Evolutionary conservation across 2,113 vertebrate species (phyloP), one percentile per base, ranked within the genome.

Genomic region (Sminthopsis crassicaudata): DNA sequence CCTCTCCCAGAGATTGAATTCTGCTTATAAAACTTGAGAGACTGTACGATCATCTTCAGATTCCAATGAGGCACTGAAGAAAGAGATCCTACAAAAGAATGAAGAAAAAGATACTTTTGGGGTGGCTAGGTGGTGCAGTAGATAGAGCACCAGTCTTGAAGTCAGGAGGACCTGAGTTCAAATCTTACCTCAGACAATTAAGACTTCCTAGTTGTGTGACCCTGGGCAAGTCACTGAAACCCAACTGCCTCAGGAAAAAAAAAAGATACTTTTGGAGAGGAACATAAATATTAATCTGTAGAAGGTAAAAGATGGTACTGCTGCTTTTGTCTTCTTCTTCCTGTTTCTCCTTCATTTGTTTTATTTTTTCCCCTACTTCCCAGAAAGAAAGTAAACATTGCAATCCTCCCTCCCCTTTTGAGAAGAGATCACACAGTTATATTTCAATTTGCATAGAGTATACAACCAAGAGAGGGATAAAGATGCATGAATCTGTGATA

Each of bases 401-500:
- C n/a, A 42, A 26, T 26, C 9, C 26, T 14, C 26, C n/a, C 67
- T 16, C 36, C 67, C 7, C n/a, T 50, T 48, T 10, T 26, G 48
- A 48, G 27, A 26, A 95, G 91, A 55, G 30, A 4, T 36, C 4
- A 88, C 24, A 22, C 11, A 22, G 57, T 54, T 95, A 36, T 52
- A 88, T 90, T 96, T 95, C 97, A 97, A 96, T 96, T 97, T 53
- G 46, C 96, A 95, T 91, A 89, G 26, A 93, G 93, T 91, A 54
- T 88, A 92, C 91, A 84, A 42, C 16, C 2, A 2, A 84, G 97
- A 97, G 97, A 98, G 96, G 94, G 90, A 94, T 92, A 94, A 95
- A 6, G 36, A 96, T 94, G 94, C 97, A 96, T 90, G 84, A 95
- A 95, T 97, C 97, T 97, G 96, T 97, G 97, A 96, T 96, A 97